phyloP scores from a whole-genome alignment of 1,140 invertebrate species.

The Panagrolaimus sp. region DNA sequence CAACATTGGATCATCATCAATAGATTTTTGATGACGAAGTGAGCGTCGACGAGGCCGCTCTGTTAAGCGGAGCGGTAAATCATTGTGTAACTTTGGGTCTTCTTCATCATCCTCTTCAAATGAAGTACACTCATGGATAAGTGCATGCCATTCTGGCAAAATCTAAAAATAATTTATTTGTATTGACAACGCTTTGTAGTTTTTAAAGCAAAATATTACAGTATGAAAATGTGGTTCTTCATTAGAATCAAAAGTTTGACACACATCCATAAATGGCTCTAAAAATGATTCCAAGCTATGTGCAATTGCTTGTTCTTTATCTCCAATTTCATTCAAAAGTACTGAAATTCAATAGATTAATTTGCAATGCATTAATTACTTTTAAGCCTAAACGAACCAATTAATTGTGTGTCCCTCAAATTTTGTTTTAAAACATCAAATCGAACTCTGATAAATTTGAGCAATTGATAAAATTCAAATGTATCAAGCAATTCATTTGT shows the following conservation, averaged over 20 bases:
- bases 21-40: slow-evolving; percentile 5
- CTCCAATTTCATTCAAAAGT: too few relatives aligned
- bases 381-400: too few relatives aligned
- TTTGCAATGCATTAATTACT: too few relatives aligned
- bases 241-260: not conserved
- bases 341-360: too few relatives aligned
- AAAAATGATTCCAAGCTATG: slow-evolving; percentile 13
- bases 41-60: not conserved
- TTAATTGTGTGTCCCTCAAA: not conserved
- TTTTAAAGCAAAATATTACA: not conserved
- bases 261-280: not conserved
- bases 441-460: not conserved
- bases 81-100: not conserved
- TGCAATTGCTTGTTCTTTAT: slow-evolving; percentile 1
- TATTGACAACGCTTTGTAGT: not conserved
- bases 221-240: slow-evolving; percentile 14
- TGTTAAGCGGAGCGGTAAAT: not conserved
- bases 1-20: slow-evolving; percentile 9
- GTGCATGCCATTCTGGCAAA: slow-evolving; percentile 41
- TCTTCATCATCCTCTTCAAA: slow-evolving; percentile 21
- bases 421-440: not conserved
- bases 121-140: slow-evolving; percentile 35
- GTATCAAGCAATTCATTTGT: not conserved
- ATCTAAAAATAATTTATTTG: slow-evolving; percentile 26
- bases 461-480: slow-evolving; percentile 1